phyloP scores from a whole-genome alignment of 2,797 vertebrate species.

The Cheirogaleus major region DNA sequence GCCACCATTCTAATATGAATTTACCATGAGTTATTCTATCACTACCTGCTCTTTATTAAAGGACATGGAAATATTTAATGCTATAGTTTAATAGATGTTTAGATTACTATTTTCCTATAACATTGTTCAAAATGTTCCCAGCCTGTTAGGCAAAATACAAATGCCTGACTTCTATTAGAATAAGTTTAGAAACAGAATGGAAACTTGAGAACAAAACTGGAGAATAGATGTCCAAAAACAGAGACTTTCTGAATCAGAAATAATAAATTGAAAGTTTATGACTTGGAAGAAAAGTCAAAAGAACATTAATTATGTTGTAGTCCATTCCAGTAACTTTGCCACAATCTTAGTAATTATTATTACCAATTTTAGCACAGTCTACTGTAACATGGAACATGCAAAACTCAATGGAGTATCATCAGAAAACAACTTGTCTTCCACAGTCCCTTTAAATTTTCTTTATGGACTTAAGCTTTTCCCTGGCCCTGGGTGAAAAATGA shows the following conservation, averaged over 20 bases:
- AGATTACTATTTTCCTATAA: neutral
- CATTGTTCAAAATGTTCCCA: conserved; percentile 32
- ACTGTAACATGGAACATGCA: neutral
- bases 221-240: neutral
- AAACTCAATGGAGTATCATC: neutral
- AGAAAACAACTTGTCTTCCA: neutral
- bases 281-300: neutral
- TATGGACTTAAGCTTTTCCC: neutral
- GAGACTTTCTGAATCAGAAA: neutral
- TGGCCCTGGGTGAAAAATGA: neutral
- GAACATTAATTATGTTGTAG: neutral
- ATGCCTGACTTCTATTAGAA: neutral
- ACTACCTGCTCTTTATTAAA: conserved; percentile 44
- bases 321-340: neutral
- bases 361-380: neutral
- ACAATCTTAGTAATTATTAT: neutral
- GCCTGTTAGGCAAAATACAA: neutral
- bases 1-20: conserved; percentile 66
- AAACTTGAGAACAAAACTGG: neutral
- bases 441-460: neutral
- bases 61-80: neutral
- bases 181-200: conserved; percentile 34
- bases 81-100: neutral
- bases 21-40: conserved; percentile 61
- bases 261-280: neutral